Conservation (phyloP, 2,113 vertebrate species). For the Nothobranchius furzeri region DNA sequence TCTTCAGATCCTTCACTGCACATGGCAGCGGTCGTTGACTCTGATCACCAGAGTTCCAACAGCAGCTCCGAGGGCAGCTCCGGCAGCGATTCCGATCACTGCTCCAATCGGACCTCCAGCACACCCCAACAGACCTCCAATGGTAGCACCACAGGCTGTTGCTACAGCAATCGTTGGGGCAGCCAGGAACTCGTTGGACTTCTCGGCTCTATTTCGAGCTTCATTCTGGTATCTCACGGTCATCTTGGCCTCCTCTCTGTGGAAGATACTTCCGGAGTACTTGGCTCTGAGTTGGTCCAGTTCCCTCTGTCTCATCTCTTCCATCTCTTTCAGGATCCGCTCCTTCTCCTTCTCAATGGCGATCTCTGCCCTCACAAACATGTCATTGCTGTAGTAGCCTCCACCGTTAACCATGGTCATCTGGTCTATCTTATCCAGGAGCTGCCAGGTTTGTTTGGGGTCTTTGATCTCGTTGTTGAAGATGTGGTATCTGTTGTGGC, state of each 20-base stretch:
- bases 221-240: slow-evolving; percentile 23
- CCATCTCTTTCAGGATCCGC: slow-evolving; percentile 28
- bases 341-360: slow-evolving; percentile 48
- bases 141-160: slow-evolving; percentile 25
- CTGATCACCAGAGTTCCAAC: slow-evolving; percentile 18
- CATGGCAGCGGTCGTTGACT: slow-evolving; percentile 22
- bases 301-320: slow-evolving; percentile 10
- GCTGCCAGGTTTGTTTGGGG: slow-evolving; percentile 21
- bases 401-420: slow-evolving; percentile 39
- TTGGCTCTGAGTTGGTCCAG: slow-evolving; percentile 23
- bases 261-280: neutral
- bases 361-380: slow-evolving; percentile 43
- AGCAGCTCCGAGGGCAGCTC: slow-evolving; percentile 41
- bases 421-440: slow-evolving; percentile 55
- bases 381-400: slow-evolving; percentile 48
- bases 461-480: slow-evolving; percentile 64
- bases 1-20: slow-evolving; percentile 24
- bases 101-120: slow-evolving; percentile 32
- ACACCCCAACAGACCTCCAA: slow-evolving; percentile 39
- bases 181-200: slow-evolving; percentile 22
- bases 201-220: slow-evolving; percentile 40
- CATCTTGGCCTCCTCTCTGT: slow-evolving; percentile 12
- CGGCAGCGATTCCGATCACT: slow-evolving; percentile 28
- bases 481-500: slow-evolving; percentile 45
- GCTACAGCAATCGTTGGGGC: slow-evolving; percentile 4